Evolutionary conservation across 2,797 vertebrate species (phyloP).

Genomic region (Phrynocephalus vlangalii): DNA sequence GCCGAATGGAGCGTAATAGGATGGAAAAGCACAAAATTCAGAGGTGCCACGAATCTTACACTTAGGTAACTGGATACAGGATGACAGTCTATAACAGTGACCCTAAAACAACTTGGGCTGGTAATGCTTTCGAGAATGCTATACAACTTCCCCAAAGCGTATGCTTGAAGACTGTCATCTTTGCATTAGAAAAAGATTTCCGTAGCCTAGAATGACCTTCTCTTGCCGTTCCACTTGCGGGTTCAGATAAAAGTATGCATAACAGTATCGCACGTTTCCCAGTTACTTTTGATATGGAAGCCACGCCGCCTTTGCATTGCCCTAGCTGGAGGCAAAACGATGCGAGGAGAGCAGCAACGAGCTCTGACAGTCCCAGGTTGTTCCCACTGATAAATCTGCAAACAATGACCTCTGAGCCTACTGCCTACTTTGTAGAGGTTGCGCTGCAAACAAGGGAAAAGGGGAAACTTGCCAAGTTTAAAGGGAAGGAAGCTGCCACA

Average conservation of each 20-base stretch:
- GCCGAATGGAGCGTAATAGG: accelerated
- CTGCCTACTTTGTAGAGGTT: neutral
- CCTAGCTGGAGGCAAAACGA: neutral
- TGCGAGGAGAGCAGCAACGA: slow-evolving; percentile 10
- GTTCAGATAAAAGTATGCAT: slow-evolving; percentile 4
- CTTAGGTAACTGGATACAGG: neutral
- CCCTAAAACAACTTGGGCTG: neutral
- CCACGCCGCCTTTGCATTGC: neutral
- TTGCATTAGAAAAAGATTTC: slow-evolving; percentile 20
- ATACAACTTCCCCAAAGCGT: neutral
- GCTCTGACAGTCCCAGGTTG: neutral
- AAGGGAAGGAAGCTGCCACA: neutral
- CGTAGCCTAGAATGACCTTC: slow-evolving; percentile 4
- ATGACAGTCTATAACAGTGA: neutral
- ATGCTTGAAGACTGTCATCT: neutral
- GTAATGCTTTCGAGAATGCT: neutral
- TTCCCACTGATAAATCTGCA: neutral
- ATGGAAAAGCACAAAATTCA: neutral
- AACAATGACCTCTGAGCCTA: neutral
- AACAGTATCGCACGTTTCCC: accelerated
- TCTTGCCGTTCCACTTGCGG: neutral
- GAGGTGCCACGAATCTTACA: no score
- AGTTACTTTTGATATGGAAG: neutral
- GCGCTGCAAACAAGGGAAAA: neutral
- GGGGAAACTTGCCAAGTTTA: accelerated